Percentiles rank a stretch among this genome's conserved stretches.
Evolutionary conservation across 2,113 vertebrate genomes (phyloP).

Genomic region (Patagioenas fasciata): DNA sequence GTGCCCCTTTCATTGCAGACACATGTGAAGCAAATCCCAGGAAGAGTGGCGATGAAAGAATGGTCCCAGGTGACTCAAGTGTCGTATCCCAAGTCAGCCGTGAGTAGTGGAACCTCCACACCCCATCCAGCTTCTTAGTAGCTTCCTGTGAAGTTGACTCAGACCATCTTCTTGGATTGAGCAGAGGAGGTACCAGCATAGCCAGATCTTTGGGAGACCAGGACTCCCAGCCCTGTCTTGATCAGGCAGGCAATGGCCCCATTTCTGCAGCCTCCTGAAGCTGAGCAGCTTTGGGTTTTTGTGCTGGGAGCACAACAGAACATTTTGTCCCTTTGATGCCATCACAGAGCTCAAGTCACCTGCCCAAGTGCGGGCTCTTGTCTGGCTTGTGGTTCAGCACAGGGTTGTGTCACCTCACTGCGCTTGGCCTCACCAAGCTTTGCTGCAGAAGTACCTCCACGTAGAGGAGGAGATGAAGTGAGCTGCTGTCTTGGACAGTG

Average conservation of each 20-base stretch:
- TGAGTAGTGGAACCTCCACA: neutral
- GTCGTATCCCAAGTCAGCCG: neutral
- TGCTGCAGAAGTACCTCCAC: neutral
- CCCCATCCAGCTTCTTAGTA: neutral
- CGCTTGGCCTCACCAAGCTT: neutral
- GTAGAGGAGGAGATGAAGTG: neutral
- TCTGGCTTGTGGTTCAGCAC: neutral
- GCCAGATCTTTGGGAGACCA: neutral
- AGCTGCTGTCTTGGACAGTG: neutral
- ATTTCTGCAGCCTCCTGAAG: neutral
- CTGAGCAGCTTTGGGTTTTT: neutral
- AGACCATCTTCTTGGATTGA: neutral
- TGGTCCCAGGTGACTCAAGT: fast-evolving
- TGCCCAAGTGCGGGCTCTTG: neutral
- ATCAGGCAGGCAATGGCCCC: neutral
- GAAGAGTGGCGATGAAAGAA: neutral
- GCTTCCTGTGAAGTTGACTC: neutral
- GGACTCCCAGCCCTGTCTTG: neutral
- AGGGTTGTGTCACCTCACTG: neutral
- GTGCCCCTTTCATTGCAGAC: neutral
- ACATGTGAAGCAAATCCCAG: neutral
- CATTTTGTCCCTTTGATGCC: neutral
- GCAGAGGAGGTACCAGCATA: neutral
- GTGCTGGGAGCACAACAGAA: neutral
- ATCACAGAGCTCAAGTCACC: fast-evolving